Base-by-base conservation (phyloP, 2,888 invertebrate genomes). In the Rhorus exstirpatorius region DNA sequence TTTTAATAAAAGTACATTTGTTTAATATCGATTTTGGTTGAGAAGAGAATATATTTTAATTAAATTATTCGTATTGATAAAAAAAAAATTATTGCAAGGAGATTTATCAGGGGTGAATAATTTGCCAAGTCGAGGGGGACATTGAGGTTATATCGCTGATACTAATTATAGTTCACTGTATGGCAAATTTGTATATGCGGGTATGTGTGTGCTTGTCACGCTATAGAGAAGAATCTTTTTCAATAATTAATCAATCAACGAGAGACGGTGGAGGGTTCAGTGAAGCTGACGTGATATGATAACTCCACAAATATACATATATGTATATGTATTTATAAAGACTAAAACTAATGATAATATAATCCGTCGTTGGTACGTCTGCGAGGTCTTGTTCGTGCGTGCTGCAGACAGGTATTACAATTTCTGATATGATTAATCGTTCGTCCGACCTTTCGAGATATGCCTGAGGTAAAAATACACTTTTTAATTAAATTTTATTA, bases 221-320 rank as follows among this genome's bases (percentile, higher is more conserved):
- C 38, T 55, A 12, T 17, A 51, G 60, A 21, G 61, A 46, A 51
- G 21, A 1, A 60, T 17, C 35, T 38, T 19, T 10, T 44, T 17
- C 21, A 49, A 53, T 75, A 75, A 75, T 75, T 75, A 75, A 75
- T 75, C 65, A 75, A 75, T 75, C 74, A 75, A 55, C 74, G 74
- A 74, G 61, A 49, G 14, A 74, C 65, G n/a, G 63, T 35, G 38
- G 41, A 21, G 61, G 38, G 0, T 21, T 14, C 19, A 6, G 49
- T 14, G 12, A 19, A 19, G 63, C 31, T 17, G 65, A 53, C 3
- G 24, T 8, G 26, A 75, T 17, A 44, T 51, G 74, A 63, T 65
- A 63, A 55, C 53, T 31, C 2, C 6, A 31, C 31, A 31, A n/a
- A n/a, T n/a, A n/a, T n/a, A n/a, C n/a, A n/a, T n/a, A n/a, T n/a